Base-by-base conservation (phyloP, 2,797 vertebrate genomes). In the Hybognathus amarus region DNA sequence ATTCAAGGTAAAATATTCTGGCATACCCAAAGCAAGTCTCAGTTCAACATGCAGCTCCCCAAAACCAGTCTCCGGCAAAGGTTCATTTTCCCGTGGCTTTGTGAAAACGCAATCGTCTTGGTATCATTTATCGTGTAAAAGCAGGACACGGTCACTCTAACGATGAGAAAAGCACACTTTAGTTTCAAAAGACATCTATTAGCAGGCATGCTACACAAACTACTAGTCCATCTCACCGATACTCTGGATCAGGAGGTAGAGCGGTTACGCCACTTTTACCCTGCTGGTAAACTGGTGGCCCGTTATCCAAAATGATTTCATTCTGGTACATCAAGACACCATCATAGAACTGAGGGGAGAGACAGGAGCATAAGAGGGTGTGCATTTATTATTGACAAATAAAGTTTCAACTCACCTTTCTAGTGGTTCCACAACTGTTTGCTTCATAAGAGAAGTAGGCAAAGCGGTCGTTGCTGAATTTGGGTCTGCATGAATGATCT, bases 281-380 rank as follows among this genome's bases (percentile, higher is more conserved):
- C 20, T 85, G 3, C 17, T 87, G 74, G 66, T 7, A 9, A 54
- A 18, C 64, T 22, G 11, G 50, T 38, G 17, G 45, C 30, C 15
- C 36, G 0, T 69, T 27, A 24, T 79, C 1, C 18, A 93, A 63
- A 20, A 86, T 0, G 9, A 96, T 94, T 47, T 93, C 91, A 79
- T 96, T 96, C 66, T 94, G 88, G 86, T 96, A 95, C n/a, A 94
- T 10, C 92, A 95, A 89, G 86, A 92, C 83, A 36, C 91, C 73
- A 22, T 92, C 88, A 18, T 89, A 90, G 88, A 95, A 95, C 95
- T 95, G 38, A 7, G 36, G 27, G 27, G 24, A 61, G 24, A 76
- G 17, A 47, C 7, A 2, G 4, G 2, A 66, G 4, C 3, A n/a
- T 42, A n/a, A 30, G 24, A 17, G 24, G 66, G n/a, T 0, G 30